A percentile compares a stretch with the other conserved stretches of the same genome.
Conservation (phyloP, 2,888 invertebrate genomes). For the Caenorhabditis sp. region DNA sequence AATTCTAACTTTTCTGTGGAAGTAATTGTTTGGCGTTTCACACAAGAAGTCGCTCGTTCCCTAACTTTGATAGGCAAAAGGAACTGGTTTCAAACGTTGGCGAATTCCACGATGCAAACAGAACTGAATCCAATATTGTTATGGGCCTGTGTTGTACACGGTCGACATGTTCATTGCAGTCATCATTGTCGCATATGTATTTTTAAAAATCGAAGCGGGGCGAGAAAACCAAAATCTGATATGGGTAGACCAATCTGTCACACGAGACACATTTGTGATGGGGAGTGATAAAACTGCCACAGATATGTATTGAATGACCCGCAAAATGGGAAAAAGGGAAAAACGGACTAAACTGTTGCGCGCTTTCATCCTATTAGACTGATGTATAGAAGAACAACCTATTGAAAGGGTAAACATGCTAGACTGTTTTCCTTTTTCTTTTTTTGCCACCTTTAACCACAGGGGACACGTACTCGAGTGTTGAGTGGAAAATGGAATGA, state of each 20-base stretch:
- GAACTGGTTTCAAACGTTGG: slow-evolving; percentile 52
- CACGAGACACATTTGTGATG: slow-evolving; percentile 32
- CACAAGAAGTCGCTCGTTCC: slow-evolving; percentile 21
- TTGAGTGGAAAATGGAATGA: neutral
- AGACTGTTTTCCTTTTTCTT: neutral
- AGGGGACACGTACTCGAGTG: too few species aligned
- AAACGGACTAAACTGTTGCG: slow-evolving; percentile 40
- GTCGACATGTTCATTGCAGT: slow-evolving; percentile 25
- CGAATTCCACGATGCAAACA: slow-evolving; percentile 42
- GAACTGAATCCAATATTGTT: slow-evolving; percentile 51
- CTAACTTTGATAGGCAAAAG: slow-evolving; percentile 19
- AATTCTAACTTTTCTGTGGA: slow-evolving; percentile 4
- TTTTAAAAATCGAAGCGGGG: slow-evolving; percentile 1
- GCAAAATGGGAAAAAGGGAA: slow-evolving; percentile 35
- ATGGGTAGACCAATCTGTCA: slow-evolving; percentile 42
- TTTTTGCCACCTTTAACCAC: too few species aligned
- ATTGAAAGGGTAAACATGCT: slow-evolving; percentile 3
- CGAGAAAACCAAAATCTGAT: slow-evolving; percentile 37
- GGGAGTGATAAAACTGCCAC: slow-evolving; percentile 46
- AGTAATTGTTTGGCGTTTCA: slow-evolving; percentile 15
- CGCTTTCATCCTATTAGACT: slow-evolving; percentile 32
- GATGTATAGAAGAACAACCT: slow-evolving; percentile 9
- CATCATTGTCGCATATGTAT: slow-evolving; percentile 14
- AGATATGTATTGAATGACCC: slow-evolving; percentile 47
- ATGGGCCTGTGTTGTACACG: slow-evolving; percentile 24